Conservation (phyloP, 1,140 invertebrate genomes). For the Oncopeltus fasciatus region DNA sequence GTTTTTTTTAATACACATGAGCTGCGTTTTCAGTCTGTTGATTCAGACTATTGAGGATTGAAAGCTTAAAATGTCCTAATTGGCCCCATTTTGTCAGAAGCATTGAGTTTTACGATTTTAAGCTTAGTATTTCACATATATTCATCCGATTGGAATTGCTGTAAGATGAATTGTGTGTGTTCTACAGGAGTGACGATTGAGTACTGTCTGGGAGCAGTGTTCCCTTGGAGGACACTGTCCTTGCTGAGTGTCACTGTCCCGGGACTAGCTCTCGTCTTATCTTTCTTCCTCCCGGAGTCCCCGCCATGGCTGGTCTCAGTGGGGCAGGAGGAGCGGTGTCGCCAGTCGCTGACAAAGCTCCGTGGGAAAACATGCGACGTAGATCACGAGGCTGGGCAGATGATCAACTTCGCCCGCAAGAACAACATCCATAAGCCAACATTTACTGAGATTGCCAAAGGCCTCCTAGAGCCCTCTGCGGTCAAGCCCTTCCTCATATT, state of each 20-base stretch:
- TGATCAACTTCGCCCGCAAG: constrained; percentile 44
- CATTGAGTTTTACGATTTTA: too few species aligned
- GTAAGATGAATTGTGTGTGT: too few species aligned
- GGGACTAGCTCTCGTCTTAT: constrained; percentile 38
- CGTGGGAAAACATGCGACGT: constrained; percentile 42
- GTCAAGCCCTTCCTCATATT: constrained; percentile 49
- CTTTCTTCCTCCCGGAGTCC: constrained; percentile 52
- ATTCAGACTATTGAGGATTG: too few species aligned
- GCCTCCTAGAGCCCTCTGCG: constrained; percentile 42
- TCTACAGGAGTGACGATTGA: constrained; percentile 32
- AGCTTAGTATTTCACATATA: too few species aligned
- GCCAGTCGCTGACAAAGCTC: constrained; percentile 41
- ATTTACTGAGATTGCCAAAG: constrained; percentile 36
- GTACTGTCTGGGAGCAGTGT: constrained; percentile 43
- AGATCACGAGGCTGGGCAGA: constrained; percentile 43
- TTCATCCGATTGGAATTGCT: too few species aligned
- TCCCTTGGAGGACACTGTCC: constrained; percentile 43
- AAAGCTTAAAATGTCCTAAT: too few species aligned
- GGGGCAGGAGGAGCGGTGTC: constrained; percentile 43
- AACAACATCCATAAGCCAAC: constrained; percentile 35
- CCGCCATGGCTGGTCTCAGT: constrained; percentile 51
- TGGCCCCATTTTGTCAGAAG: too few species aligned
- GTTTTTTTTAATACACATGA: too few species aligned
- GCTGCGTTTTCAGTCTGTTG: too few species aligned
- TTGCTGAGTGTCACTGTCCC: constrained; percentile 42